Conservation (phyloP, 2,113 vertebrate species). For the Alligator sinensis region DNA sequence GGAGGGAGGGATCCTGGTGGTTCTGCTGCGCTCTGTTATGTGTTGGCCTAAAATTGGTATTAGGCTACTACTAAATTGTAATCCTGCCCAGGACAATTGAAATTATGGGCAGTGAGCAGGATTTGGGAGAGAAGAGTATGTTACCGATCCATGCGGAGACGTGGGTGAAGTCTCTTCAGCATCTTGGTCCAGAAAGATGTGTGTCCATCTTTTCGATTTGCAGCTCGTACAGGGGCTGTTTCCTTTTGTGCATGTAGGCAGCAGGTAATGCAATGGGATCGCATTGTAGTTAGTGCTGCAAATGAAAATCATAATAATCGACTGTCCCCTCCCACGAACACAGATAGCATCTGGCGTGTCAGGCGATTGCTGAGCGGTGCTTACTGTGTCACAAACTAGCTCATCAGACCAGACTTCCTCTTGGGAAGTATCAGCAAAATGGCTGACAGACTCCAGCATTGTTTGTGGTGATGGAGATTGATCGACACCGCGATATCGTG, state of each 20-base stretch:
- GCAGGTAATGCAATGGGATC: background rate
- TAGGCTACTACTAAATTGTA: rapidly evolving
- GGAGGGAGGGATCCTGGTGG: background rate
- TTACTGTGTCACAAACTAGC: no score
- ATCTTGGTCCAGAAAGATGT: no score
- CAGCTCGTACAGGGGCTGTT: no score
- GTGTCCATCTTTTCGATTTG: no score
- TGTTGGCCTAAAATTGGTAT: background rate
- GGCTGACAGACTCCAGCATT: background rate
- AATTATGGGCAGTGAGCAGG: background rate
- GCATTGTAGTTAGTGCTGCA: rapidly evolving
- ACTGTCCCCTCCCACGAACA: background rate
- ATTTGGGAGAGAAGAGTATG: background rate
- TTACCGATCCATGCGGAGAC: rapidly evolving
- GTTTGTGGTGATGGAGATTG: background rate
- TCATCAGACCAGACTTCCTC: background rate
- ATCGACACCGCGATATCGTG: background rate
- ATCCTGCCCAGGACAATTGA: background rate
- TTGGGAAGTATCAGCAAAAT: background rate
- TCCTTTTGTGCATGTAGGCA: rapidly evolving
- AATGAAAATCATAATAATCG: rapidly evolving
- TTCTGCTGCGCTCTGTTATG: background rate
- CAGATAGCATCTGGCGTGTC: rapidly evolving
- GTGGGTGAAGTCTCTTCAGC: no score
- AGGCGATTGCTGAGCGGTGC: background rate